phyloP scores from a whole-genome alignment of 2,888 invertebrate genomes.

The Callimorpha dominula region DNA sequence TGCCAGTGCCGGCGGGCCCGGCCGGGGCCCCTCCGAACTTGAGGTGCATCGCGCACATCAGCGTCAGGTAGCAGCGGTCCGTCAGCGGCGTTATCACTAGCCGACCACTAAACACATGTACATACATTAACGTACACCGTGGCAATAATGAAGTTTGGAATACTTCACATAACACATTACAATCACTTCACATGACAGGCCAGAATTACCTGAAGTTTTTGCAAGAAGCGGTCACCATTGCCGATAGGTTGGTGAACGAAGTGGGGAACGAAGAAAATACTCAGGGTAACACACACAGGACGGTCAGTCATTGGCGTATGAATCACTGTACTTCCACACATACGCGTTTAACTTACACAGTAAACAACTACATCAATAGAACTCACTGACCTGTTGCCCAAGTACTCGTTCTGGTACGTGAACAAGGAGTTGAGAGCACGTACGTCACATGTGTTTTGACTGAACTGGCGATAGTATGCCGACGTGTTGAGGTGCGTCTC shows the following conservation, averaged over 20 bases:
- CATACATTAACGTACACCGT: not conserved
- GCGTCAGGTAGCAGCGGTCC: slow-evolving; percentile 96
- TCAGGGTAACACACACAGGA: too few species aligned
- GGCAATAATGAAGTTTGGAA: not conserved
- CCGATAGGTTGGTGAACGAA: too few species aligned
- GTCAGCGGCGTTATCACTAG: slow-evolving; percentile 96
- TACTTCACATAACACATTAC: too few species aligned
- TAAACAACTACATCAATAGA: not conserved
- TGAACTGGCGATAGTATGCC: slow-evolving; percentile 79
- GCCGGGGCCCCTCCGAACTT: slow-evolving; percentile 97
- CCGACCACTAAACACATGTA: slow-evolving; percentile 88
- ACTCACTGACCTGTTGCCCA: slow-evolving; percentile 89
- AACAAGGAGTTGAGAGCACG: slow-evolving; percentile 93
- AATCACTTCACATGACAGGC: too few species aligned
- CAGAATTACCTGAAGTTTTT: too few species aligned
- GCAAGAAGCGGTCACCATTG: too few species aligned
- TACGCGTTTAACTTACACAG: too few species aligned
- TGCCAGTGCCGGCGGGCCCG: slow-evolving; percentile 96
- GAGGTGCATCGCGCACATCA: slow-evolving; percentile 95
- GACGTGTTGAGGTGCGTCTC: slow-evolving; percentile 76
- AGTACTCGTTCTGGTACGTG: slow-evolving; percentile 92
- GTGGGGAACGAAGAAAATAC: not conserved
- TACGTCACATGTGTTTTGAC: slow-evolving; percentile 88
- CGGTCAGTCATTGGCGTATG: not conserved
- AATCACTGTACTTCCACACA: not conserved